These are phyloP conservation scores for Camelus dromedarius DNA, from an alignment of 2,113 vertebrate genomes.

Conservation along the genomic window DNA sequence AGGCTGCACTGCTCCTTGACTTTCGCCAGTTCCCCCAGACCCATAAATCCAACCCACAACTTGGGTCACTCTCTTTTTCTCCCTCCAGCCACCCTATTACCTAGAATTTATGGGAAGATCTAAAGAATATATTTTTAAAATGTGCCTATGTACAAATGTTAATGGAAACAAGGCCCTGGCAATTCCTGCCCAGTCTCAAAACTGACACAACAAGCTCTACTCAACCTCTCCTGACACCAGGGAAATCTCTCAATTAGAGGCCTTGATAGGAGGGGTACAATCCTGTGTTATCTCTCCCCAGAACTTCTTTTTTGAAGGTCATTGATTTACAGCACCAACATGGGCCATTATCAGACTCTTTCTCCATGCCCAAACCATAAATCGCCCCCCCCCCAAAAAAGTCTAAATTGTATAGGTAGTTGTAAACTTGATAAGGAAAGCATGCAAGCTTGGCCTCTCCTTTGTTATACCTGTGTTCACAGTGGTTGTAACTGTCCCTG, in stretches of 20 bases:
- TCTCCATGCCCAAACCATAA: neutral
- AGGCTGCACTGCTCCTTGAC: neutral
- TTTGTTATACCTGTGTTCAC: neutral
- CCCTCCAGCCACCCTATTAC: neutral
- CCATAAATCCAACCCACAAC: neutral
- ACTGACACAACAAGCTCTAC: neutral
- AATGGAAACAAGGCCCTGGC: neutral
- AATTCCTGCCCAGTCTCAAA: neutral
- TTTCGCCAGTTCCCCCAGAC: neutral
- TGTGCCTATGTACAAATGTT: neutral
- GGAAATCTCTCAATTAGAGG: neutral
- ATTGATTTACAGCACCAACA: neutral
- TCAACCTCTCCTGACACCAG: neutral
- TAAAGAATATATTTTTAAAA: neutral
- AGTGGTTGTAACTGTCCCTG: neutral
- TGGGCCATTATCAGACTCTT: neutral
- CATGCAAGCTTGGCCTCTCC: rapidly evolving
- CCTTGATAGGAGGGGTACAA: neutral
- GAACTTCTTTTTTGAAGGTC: neutral
- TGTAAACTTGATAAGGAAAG: neutral
- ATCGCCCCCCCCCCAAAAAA: neutral
- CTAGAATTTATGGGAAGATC: neutral
- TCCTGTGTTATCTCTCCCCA: neutral
- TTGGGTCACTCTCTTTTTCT: neutral
- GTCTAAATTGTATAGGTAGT: neutral